Conservation (phyloP, 2,113 vertebrate species). For the Coracopsis vasa region DNA sequence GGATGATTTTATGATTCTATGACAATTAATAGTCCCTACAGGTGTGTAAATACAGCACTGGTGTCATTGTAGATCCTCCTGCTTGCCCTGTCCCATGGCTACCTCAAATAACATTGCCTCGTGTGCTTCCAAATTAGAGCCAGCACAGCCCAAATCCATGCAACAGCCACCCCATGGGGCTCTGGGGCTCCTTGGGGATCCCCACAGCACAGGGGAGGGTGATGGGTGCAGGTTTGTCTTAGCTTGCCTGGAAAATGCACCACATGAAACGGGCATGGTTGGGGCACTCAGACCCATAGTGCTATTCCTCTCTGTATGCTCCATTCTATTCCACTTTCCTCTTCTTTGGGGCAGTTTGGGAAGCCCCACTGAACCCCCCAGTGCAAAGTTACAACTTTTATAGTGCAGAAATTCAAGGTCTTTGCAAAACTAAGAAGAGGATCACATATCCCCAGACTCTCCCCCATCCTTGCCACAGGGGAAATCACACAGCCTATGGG, state of each 20-base stretch:
- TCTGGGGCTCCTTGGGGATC: background rate
- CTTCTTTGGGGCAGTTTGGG: background rate
- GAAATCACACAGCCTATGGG: accelerated
- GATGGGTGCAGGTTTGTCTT: accelerated
- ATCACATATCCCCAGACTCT: accelerated
- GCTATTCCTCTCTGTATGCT: background rate
- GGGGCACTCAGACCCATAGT: accelerated
- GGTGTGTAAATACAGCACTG: too few relatives aligned
- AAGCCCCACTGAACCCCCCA: accelerated
- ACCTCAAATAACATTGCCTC: accelerated
- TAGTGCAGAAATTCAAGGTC: accelerated
- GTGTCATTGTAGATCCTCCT: accelerated
- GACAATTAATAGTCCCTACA: too few relatives aligned
- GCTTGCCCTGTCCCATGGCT: too few relatives aligned
- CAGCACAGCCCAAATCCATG: background rate
- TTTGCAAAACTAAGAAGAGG: background rate
- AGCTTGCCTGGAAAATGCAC: accelerated
- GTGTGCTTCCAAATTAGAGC: background rate
- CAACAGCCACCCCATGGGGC: accelerated
- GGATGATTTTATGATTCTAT: too few relatives aligned
- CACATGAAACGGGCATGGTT: accelerated
- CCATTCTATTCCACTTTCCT: background rate
- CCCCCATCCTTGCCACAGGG: accelerated
- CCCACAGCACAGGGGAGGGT: accelerated
- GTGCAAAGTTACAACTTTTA: background rate